Percentiles rank a stretch among this genome's conserved stretches.
Evolutionary conservation across 2,797 vertebrate genomes (phyloP).

Genomic region (Sebastes itinus): DNA sequence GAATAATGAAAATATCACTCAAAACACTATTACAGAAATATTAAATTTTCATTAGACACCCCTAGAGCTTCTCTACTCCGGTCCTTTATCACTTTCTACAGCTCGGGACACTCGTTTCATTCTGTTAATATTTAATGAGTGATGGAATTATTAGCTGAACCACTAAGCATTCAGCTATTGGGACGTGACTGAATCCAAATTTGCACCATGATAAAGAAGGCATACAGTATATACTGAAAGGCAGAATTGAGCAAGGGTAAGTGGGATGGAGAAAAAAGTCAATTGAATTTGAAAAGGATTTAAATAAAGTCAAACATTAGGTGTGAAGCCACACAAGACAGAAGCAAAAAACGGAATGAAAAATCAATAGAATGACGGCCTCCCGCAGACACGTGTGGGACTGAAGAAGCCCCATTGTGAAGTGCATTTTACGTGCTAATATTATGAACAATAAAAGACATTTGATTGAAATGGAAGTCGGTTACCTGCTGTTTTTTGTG

Average conservation of each 20-base stretch:
- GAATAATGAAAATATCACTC: conserved; percentile 76
- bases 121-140: conserved; percentile 72
- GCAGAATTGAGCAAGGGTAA: background rate
- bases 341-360: background rate
- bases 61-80: conserved; percentile 32
- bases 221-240: conserved; percentile 13
- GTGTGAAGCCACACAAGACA: background rate
- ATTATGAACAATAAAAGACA: conserved; percentile 1
- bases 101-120: conserved; percentile 57
- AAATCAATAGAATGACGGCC: conserved; percentile 6
- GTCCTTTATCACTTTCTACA: conserved; percentile 53
- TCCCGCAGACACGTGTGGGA: conserved; percentile 16
- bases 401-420: background rate
- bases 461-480: conserved; percentile 15
- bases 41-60: conserved; percentile 67
- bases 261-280: background rate
- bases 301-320: background rate
- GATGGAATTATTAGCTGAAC: conserved; percentile 50
- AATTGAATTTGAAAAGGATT: conserved; percentile 13
- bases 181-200: conserved; percentile 31
- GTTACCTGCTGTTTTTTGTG: background rate
- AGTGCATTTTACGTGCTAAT: conserved; percentile 10
- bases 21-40: conserved; percentile 66
- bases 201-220: background rate
- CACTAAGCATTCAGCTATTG: conserved; percentile 35